Conservation (phyloP, 2,888 invertebrate species). For the Xestoiulus laeticollis region DNA sequence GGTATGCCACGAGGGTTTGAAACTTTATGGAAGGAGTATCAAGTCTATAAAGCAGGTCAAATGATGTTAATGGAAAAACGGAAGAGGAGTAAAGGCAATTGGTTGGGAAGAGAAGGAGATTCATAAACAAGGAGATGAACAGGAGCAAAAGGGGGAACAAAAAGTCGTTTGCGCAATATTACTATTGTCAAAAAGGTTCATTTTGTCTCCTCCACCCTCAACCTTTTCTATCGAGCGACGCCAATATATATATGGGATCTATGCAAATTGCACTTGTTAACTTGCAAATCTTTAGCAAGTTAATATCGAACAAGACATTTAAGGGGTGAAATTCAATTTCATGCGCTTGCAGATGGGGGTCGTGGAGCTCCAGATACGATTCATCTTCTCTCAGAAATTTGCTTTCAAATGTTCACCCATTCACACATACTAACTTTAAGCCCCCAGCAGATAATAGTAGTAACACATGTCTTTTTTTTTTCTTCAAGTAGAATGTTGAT, state of each 20-base stretch:
- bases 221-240: conserved; percentile 14
- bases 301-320: conserved; percentile 47
- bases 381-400: background rate
- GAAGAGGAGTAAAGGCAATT: conserved; percentile 41
- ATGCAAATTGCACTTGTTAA: conserved; percentile 51
- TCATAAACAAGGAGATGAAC: conserved; percentile 43
- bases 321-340: conserved; percentile 40
- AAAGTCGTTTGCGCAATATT: conserved; percentile 34
- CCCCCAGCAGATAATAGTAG: background rate
- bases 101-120: conserved; percentile 39
- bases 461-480: conserved; percentile 5
- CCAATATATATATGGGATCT: conserved; percentile 23
- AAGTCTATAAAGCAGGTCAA: conserved; percentile 40
- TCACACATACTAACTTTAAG: conserved; percentile 36
- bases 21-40: conserved; percentile 39
- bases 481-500: conserved; percentile 4
- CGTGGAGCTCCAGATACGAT: background rate
- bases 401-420: conserved; percentile 32
- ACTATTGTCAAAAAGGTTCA: conserved; percentile 31
- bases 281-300: conserved; percentile 51
- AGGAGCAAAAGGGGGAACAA: conserved; percentile 43
- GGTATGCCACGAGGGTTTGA: conserved; percentile 4
- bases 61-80: conserved; percentile 43
- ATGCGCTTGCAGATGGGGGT: conserved; percentile 4
- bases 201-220: conserved; percentile 39